Percentiles rank a stretch among this genome's conserved stretches.
These are phyloP conservation scores for Mormyrops boulengeri DNA, from an alignment of 2,797 vertebrate genomes.

Conservation along the genomic window DNA sequence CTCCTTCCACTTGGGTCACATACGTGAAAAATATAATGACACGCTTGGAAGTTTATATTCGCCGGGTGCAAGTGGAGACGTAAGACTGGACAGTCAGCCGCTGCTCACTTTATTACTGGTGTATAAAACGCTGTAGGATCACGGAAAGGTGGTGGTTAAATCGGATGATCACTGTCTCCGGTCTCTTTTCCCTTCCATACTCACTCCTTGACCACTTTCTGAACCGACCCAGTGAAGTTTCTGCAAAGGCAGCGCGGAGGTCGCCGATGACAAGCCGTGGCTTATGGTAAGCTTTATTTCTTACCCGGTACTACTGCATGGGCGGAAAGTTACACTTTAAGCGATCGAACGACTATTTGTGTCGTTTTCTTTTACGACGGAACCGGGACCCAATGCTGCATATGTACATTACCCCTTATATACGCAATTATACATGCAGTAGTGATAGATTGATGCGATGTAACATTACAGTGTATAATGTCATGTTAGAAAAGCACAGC, in stretches of 20 bases:
- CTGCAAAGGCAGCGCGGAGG: neutral
- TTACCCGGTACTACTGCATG: slow-evolving; percentile 20
- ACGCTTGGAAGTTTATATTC: neutral
- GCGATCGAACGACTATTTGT: neutral
- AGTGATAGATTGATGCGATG: neutral
- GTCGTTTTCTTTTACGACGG: neutral
- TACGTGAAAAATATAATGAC: neutral
- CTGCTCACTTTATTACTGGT: neutral
- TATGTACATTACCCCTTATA: neutral
- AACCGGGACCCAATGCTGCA: neutral
- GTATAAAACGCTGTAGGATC: slow-evolving; percentile 35
- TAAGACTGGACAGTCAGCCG: neutral
- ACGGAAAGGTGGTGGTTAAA: slow-evolving; percentile 40
- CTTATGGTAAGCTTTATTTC: neutral
- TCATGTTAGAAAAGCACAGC: neutral
- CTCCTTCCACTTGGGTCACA: neutral
- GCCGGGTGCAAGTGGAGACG: neutral
- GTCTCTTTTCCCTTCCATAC: slow-evolving; percentile 37
- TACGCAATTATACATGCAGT: neutral
- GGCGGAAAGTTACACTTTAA: neutral
- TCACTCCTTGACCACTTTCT: slow-evolving; percentile 36
- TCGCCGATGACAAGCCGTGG: neutral
- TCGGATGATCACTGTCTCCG: slow-evolving; percentile 38
- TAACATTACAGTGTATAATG: neutral
- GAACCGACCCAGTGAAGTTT: slow-evolving; percentile 35